Conservation (phyloP, 2,113 vertebrate species). For the Aptenodytes forsteri region DNA sequence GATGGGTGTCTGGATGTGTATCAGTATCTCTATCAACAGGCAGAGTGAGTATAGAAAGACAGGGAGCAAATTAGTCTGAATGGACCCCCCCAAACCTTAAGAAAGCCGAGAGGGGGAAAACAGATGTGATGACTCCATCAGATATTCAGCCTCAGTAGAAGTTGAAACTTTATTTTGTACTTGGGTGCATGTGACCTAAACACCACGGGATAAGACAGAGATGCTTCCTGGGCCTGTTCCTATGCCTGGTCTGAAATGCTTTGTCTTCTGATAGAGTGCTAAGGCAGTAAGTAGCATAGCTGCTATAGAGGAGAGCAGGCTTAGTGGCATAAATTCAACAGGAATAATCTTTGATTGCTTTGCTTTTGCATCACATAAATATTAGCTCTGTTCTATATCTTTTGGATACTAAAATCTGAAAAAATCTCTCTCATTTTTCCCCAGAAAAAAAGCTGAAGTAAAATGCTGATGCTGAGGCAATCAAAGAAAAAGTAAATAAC, state of each 20-base stretch:
- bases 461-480: neutral
- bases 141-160: neutral
- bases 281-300: neutral
- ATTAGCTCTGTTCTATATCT: neutral
- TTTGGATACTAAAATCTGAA: neutral
- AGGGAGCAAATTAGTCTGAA: neutral
- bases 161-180: neutral
- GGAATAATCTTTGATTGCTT: neutral
- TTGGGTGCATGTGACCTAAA: neutral
- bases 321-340: neutral
- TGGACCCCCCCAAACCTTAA: neutral
- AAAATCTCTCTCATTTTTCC: neutral
- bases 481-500: neutral
- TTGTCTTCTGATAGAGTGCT: neutral
- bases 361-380: neutral
- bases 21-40: neutral
- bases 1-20: neutral
- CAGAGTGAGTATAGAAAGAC: neutral
- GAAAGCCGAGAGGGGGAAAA: neutral
- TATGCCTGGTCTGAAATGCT: neutral
- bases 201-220: neutral
- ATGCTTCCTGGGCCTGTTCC: neutral
- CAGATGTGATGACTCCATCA: neutral
- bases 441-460: neutral
- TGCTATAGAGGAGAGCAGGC: neutral